Percentiles rank a stretch among this genome's conserved stretches.
Conservation (phyloP, 2,888 invertebrate species). For the Liodrosophila aerea region DNA sequence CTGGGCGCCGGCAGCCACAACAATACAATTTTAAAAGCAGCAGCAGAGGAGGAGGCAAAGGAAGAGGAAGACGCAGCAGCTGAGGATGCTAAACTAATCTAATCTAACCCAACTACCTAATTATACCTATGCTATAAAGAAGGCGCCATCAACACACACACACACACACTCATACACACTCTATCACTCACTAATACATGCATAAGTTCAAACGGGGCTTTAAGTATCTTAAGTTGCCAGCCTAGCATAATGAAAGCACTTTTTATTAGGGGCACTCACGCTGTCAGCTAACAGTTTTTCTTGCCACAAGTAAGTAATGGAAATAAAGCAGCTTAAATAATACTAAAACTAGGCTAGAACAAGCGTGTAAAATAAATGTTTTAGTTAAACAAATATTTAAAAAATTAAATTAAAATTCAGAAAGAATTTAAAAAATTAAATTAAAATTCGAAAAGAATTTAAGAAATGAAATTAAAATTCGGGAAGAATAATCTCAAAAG, state of each 20-base stretch:
- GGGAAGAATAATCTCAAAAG: too few relatives aligned
- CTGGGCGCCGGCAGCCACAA: slow-evolving; percentile 66
- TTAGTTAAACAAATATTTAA: too few relatives aligned
- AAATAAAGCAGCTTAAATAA: background rate
- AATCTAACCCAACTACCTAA: slow-evolving; percentile 70
- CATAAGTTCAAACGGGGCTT: slow-evolving; percentile 74
- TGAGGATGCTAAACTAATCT: slow-evolving; percentile 39
- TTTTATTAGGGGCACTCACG: slow-evolving; percentile 31
- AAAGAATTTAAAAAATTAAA: too few relatives aligned
- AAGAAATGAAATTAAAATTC: too few relatives aligned
- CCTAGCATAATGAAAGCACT: slow-evolving; percentile 62
- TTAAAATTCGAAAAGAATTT: too few relatives aligned
- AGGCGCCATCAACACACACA: slow-evolving; percentile 55
- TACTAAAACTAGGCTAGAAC: background rate
- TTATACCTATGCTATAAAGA: slow-evolving; percentile 55
- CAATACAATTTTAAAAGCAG: slow-evolving; percentile 43
- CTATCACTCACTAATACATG: slow-evolving; percentile 66
- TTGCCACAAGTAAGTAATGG: background rate
- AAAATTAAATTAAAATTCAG: too few relatives aligned
- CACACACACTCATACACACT: slow-evolving; percentile 44
- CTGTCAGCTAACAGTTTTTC: background rate
- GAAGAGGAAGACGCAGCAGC: slow-evolving; percentile 6
- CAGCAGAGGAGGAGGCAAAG: slow-evolving; percentile 1
- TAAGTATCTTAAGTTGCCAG: slow-evolving; percentile 74
- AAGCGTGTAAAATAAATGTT: background rate